Evolutionary conservation across 1,140 invertebrate genomes (phyloP), one percentile per base, ranked within the genome.

Genomic region (Magallana ariakensis): DNA sequence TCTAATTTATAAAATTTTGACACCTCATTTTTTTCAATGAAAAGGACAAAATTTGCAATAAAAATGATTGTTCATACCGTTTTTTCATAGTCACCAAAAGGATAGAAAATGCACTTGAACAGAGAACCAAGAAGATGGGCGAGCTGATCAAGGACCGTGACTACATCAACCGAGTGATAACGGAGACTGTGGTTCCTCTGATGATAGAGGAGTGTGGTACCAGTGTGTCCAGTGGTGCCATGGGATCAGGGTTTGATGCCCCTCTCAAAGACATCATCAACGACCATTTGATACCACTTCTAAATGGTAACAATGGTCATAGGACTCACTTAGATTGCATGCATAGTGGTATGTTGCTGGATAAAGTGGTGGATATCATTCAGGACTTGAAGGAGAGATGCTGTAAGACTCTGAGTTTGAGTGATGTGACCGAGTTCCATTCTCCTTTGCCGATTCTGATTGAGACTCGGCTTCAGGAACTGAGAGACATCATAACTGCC

Each of bases 91-190:
- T 84, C 56, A 86, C 83, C 19, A 84, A 89, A 33, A 86, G 55
- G 75, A 89, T 89, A 57, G 56, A 84, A 16, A 83, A 62, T 85
- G 88, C 88, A 54, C 75, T 89, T 70, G 88, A 89, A 22, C 80
- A 87, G 53, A 87, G 88, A 58, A 85, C 83, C 54, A 87, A 85
- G 80, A 60, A 57, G 60, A 85, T 87, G 54, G 88, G 88, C 8
- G 88, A 87, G 19, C 82, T 85, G 54, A 84, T 89, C 0, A 84
- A 84, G 46, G 88, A 89, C 75, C 86, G 86, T 13, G 88, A 89
- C 13, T 89, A 89, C 60, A 87, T 89, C 46, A 62, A 82, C 53
- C 86, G 82, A 62, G 83, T 87, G 19, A 60, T 89, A 7, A 70
- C 70, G 10, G 88, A 89, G 55, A 87, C 88, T 1, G 83, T 89